These are phyloP conservation scores for Hapalemur alaotrensis DNA, from an alignment of 2,797 vertebrate species.

Conservation along the genomic window DNA sequence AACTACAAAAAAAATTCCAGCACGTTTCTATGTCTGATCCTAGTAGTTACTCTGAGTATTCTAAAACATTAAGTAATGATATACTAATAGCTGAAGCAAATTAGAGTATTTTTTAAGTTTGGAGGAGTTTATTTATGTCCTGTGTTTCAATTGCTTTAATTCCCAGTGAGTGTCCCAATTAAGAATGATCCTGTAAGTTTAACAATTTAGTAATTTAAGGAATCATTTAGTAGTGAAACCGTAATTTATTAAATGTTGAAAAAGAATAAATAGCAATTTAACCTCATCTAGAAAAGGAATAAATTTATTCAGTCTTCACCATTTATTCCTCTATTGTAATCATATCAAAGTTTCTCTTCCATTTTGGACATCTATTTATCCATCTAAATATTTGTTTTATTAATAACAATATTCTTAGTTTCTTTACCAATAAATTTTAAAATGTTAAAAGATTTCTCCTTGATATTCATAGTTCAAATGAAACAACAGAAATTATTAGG, in stretches of 20 bases:
- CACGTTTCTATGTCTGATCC: background rate
- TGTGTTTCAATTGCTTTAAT: constrained; percentile 42
- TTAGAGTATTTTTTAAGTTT: background rate
- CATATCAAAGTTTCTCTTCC: constrained; percentile 4
- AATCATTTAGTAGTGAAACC: constrained; percentile 6
- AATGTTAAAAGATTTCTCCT: constrained; percentile 28
- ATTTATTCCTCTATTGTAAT: constrained; percentile 18
- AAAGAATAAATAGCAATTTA: constrained; percentile 30
- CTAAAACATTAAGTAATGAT: constrained; percentile 17
- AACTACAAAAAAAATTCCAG: background rate
- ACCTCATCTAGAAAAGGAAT: constrained; percentile 30
- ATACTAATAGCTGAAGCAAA: background rate
- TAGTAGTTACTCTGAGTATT: background rate
- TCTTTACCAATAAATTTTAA: constrained; percentile 33
- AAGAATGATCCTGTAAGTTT: constrained; percentile 13
- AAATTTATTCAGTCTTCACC: background rate
- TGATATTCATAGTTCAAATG: background rate
- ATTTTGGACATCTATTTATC: background rate
- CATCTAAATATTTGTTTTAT: constrained; percentile 6
- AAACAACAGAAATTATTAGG: constrained; percentile 25
- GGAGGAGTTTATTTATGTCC: background rate
- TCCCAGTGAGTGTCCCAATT: background rate
- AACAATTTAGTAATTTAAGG: constrained; percentile 30
- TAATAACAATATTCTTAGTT: constrained; percentile 11
- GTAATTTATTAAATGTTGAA: constrained; percentile 29